Evolutionary conservation across 2,797 vertebrate species (phyloP).

Genomic region (Myotis vivesi): DNA sequence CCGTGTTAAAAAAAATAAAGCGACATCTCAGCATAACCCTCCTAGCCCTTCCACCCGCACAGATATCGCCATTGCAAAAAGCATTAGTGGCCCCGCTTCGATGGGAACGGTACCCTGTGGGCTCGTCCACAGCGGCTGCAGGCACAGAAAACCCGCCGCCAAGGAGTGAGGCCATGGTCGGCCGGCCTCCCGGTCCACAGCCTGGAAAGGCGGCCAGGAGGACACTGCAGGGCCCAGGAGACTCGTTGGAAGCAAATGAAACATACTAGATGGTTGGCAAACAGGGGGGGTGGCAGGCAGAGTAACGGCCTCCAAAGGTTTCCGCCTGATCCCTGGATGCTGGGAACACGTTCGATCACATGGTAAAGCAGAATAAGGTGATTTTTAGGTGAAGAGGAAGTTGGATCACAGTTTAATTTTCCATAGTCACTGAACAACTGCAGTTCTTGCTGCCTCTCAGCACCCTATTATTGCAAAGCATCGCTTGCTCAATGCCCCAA

Average conservation of each 20-base stretch:
- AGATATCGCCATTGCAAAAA: neutral
- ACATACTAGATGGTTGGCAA: neutral
- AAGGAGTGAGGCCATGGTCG: accelerated
- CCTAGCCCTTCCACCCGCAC: neutral
- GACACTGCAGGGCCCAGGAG: neutral
- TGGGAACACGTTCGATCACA: neutral
- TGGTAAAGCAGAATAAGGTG: neutral
- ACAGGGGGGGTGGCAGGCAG: neutral
- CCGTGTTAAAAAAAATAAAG: neutral
- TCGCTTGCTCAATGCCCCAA: neutral
- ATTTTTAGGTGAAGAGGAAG: neutral
- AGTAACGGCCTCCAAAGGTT: neutral
- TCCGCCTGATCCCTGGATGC: neutral
- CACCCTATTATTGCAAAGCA: neutral
- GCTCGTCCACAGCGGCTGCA: neutral
- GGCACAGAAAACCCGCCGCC: neutral
- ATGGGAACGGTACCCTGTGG: neutral
- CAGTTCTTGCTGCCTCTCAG: neutral
- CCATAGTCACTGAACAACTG: neutral
- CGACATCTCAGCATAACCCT: neutral
- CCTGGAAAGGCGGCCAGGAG: neutral
- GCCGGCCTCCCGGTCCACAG: neutral
- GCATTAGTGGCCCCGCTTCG: neutral
- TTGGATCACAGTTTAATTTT: neutral
- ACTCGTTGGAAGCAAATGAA: neutral